Conservation (phyloP, 2,797 vertebrate genomes). For the Periparus ater region DNA sequence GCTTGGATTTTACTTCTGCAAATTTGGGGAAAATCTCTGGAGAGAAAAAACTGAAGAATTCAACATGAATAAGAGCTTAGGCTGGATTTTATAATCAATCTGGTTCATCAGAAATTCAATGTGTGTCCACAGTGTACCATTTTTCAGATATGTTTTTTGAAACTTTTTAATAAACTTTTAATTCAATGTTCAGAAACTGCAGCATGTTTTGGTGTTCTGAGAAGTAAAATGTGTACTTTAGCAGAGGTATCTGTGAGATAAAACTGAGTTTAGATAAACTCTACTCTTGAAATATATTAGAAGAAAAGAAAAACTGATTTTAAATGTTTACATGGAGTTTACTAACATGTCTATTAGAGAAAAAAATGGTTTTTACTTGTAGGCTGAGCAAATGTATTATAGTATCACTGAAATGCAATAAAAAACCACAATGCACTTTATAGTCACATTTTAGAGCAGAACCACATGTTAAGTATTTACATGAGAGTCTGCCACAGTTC, state of each 20-base stretch:
- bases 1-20: not conserved
- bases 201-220: not conserved
- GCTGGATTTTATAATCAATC: not conserved
- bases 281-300: not conserved
- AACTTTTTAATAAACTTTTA: not conserved
- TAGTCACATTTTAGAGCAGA: conserved; percentile 10
- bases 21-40: not conserved
- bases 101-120: not conserved
- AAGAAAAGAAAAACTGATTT: not conserved
- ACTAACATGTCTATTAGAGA: not conserved
- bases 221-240: not conserved
- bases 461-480: conserved; percentile 30
- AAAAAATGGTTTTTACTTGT: not conserved
- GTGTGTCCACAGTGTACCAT: accelerated
- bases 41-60: not conserved
- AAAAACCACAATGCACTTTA: conserved; percentile 33
- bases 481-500: conserved; percentile 30
- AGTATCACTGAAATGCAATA: not conserved
- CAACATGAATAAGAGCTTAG: not conserved
- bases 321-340: not conserved
- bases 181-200: not conserved
- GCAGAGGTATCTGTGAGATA: not conserved
- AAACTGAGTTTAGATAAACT: not conserved
- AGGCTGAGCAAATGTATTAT: not conserved
- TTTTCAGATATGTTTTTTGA: not conserved